Evolutionary conservation across 2,113 vertebrate genomes (phyloP).

Genomic region (Mixornis gularis): DNA sequence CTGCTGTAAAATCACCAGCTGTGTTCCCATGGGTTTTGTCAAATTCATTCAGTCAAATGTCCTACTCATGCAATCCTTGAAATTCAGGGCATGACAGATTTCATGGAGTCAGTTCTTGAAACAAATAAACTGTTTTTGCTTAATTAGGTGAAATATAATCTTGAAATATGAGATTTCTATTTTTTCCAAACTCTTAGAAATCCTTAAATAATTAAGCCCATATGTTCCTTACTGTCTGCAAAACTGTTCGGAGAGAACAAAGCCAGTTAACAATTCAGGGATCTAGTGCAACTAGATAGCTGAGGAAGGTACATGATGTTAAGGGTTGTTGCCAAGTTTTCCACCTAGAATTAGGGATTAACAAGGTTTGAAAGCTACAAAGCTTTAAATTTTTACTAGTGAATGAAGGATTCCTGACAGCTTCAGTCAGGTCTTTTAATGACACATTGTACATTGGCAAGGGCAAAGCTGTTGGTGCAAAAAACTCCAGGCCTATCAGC

Average conservation of each 20-base stretch:
- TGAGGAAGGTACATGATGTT: neutral
- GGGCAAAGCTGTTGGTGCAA: neutral
- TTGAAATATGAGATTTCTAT: neutral
- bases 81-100: neutral
- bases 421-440: neutral
- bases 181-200: neutral
- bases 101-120: neutral
- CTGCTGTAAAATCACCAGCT: slow-evolving; percentile 21
- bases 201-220: neutral
- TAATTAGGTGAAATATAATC: slow-evolving; percentile 24
- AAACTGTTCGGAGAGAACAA: neutral
- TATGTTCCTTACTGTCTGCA: neutral
- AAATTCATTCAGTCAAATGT: neutral
- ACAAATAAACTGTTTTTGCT: neutral
- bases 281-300: neutral
- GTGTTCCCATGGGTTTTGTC: neutral
- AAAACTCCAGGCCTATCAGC: neutral
- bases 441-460: fast-evolving
- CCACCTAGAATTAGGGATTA: neutral
- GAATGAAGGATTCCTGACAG: neutral
- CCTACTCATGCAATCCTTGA: neutral
- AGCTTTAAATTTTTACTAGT: neutral
- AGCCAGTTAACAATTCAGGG: neutral
- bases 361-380: neutral
- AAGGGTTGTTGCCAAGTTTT: neutral